Evolutionary conservation across 1,140 invertebrate species (phyloP), one percentile per base, ranked within the genome.

Genomic region (Apis dorsata): DNA sequence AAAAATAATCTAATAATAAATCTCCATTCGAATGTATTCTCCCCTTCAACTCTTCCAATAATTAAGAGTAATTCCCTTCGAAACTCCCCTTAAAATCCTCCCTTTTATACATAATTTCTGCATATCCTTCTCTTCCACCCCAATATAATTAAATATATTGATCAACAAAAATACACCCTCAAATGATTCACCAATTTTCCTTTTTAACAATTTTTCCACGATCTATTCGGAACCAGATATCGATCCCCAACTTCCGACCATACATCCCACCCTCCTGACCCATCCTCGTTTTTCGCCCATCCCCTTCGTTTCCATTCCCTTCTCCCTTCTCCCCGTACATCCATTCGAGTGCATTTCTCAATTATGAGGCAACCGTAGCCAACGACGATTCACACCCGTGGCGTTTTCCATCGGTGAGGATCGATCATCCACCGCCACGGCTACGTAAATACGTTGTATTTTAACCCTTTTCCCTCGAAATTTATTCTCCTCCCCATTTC

Each of bases 401-500:
- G 53, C 17, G 19, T 77, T 66, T 63, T 44, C 75, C 62, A 57
- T 60, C 76, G 63, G 24, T 21, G 28, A 8, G 15, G 1, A 69
- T 70, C 77, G 77, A 79, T 59, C 15, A 79, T 59, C 15, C 13
- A 5, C 15, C 5, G 28, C 19, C 28, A 10, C 15, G 15, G 4
- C 10, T 13, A 28, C 57, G 68, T 51, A 79, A 79, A 70, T 71
- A 70, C 77, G 44, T 49, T 34, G 53, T 60, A 70, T 69, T 44
- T 79, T 79, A 60, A 79, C 51, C 28, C 51, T 24, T 66, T 66
- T n/a, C 34, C 34, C 34, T 0, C 28, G 62, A 60, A 34, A 76
- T 78, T 69, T 69, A 69, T 78, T 34, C 34, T 34, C 59, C 24
- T 49, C 49, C 44, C 13, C 15, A 19, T 49, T 57, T 34, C 17